phyloP scores from a whole-genome alignment of 2,888 invertebrate species.

The Steinernema scapterisci region DNA sequence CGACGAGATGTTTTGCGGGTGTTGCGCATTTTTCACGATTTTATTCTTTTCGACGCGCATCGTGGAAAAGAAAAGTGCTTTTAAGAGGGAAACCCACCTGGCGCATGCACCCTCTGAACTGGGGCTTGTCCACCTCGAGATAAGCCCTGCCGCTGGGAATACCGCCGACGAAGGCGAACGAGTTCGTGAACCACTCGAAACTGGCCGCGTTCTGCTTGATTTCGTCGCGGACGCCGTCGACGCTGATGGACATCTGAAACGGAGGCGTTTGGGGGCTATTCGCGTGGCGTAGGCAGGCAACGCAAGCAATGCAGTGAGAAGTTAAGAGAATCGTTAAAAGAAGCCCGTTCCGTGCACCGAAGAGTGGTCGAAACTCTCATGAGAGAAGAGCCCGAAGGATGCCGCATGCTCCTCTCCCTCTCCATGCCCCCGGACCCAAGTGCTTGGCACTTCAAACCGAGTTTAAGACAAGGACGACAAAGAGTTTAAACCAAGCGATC shows the following conservation, averaged over 20 bases:
- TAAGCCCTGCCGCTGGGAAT: slow-evolving; percentile 36
- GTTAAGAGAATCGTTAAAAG: slow-evolving; percentile 18
- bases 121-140: slow-evolving; percentile 33
- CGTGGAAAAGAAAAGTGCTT: no score
- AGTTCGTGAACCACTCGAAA: slow-evolving; percentile 53
- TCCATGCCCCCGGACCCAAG: slow-evolving; percentile 14
- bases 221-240: slow-evolving; percentile 61
- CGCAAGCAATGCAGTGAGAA: slow-evolving; percentile 26
- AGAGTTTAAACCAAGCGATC: slow-evolving; percentile 28
- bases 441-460: slow-evolving; percentile 24
- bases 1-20: no score
- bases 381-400: slow-evolving; percentile 7
- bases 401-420: slow-evolving; percentile 16
- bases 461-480: slow-evolving; percentile 28
- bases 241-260: slow-evolving; percentile 62
- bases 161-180: slow-evolving; percentile 61
- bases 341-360: background rate
- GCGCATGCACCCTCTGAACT: slow-evolving; percentile 62
- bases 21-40: no score
- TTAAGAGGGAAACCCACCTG: slow-evolving; percentile 44
- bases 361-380: background rate
- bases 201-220: slow-evolving; percentile 63
- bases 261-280: background rate
- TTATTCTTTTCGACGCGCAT: no score
- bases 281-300: background rate